Base-by-base conservation (phyloP, 2,113 vertebrate genomes). In the Engystomops pustulosus region DNA sequence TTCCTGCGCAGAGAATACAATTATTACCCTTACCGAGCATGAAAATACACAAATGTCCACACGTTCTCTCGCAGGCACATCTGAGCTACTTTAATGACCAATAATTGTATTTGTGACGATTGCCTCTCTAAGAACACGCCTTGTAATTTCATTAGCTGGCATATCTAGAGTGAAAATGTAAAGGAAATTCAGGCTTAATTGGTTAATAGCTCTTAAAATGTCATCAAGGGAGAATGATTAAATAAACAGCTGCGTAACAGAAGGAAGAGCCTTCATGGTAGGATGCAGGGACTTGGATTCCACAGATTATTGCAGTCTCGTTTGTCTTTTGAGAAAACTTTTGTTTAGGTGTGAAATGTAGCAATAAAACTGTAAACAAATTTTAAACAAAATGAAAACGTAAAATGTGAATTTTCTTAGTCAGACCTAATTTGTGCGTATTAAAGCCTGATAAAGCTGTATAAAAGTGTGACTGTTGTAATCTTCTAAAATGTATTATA, bases 161-260 rank as follows among this genome's bases (percentile, higher is more conserved):
- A 87, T 78, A 88, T 87, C 62, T 25, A 85, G 67, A 83, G 75
- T 44, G 72, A 70, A 85, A 86, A 85, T 49, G 83, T 45, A 74
- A 86, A 74, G 27, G 71, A 65, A 85, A 84, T 86, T 85, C 74
- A 80, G 68, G 77, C 20, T 83, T 79, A 88, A 88, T 55, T 83
- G 71, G 74, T 78, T 86, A 86, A 87, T 55, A 79, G 36, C 20
- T 87, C 41, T 88, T 87, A 72, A 87, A 87, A 86, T 87, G 81
- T 74, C 85, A 80, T 85, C 79, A 86, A 32, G 10, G 18, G 53
- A 2, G 80, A 85, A 83, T 85, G 85, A 87, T 87, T 87, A 76
- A 87, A 83, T 65, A 85, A 78, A 60, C 41, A 87, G 62, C 82
- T 72, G 27, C 77, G 80, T 55, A 71, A 51, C 49, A 79, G 38